Evolutionary conservation across 2,113 vertebrate species (phyloP).

Genomic region (Eretmochelys imbricata): DNA sequence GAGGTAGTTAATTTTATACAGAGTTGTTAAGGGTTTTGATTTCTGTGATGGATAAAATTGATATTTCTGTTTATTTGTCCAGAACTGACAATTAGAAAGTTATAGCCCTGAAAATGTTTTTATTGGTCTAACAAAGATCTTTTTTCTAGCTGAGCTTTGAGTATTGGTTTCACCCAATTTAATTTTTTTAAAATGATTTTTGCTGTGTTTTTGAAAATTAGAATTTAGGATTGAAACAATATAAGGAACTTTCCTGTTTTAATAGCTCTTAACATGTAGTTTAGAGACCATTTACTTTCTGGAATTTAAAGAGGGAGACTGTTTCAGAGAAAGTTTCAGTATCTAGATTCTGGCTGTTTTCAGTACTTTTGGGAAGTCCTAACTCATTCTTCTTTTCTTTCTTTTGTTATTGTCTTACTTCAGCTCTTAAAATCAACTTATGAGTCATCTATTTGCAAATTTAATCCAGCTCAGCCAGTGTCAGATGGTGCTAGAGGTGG

Average conservation of each 20-base stretch:
- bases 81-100: background rate
- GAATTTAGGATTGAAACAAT: background rate
- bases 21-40: background rate
- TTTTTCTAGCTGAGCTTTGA: background rate
- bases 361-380: constrained; percentile 47
- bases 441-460: constrained; percentile 7
- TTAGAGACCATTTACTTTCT: background rate
- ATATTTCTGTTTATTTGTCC: background rate
- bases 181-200: background rate
- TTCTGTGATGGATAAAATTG: background rate
- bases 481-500: background rate
- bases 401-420: background rate
- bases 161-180: background rate
- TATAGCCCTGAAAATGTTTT: background rate
- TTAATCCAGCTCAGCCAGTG: constrained; percentile 4
- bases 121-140: background rate
- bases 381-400: constrained; percentile 25
- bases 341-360: constrained; percentile 11
- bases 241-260: background rate
- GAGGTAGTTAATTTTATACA: background rate
- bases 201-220: background rate
- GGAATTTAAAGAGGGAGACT: background rate
- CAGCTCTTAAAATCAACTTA: constrained; percentile 33
- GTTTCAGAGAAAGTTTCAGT: background rate
- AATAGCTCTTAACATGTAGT: background rate